Conservation (phyloP, 2,797 vertebrate species). For the Glossophaga mutica region DNA sequence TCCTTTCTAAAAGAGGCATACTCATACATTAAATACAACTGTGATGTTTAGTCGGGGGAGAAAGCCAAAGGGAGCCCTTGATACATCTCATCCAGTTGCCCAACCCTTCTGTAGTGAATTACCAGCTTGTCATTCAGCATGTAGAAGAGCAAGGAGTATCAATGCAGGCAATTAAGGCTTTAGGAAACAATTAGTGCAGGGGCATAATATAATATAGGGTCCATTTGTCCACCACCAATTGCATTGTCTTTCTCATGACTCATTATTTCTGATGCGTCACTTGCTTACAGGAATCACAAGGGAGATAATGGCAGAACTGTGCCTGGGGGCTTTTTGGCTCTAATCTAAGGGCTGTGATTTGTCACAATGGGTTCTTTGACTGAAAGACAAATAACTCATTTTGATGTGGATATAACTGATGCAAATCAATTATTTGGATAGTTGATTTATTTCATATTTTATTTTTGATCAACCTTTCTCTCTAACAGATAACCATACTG, state of each 20-base stretch:
- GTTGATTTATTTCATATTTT: slow-evolving; percentile 46
- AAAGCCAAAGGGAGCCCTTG: neutral
- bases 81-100: neutral
- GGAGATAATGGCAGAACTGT: neutral
- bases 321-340: neutral
- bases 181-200: neutral
- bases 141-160: neutral
- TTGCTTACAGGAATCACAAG: slow-evolving; percentile 40
- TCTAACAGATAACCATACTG: neutral
- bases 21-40: neutral
- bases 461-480: neutral
- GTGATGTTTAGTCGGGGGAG: neutral
- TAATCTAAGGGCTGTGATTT: slow-evolving; percentile 12
- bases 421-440: slow-evolving; percentile 40
- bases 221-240: neutral
- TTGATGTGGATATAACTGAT: neutral
- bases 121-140: neutral
- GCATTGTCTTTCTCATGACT: slow-evolving; percentile 20
- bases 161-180: slow-evolving; percentile 9
- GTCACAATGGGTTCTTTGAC: slow-evolving; percentile 59
- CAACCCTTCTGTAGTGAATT: neutral
- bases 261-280: slow-evolving; percentile 52
- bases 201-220: neutral
- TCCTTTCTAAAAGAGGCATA: neutral
- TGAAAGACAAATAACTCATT: slow-evolving; percentile 49